phyloP scores from a whole-genome alignment of 2,888 invertebrate species.

The Anthrax anthrax region DNA sequence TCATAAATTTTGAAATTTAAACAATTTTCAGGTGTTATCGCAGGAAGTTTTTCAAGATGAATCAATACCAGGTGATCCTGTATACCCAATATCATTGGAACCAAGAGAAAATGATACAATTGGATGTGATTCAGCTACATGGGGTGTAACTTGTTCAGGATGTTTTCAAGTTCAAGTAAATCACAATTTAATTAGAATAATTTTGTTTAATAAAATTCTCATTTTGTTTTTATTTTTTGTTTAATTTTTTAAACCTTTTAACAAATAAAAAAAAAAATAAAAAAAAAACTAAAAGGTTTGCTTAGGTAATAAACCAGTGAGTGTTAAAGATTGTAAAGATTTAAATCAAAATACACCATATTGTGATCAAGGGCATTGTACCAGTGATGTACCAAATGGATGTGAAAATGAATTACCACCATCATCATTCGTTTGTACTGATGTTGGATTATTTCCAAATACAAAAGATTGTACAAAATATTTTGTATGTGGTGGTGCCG shows the following conservation, averaged over 20 bases:
- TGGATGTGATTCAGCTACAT: neutral
- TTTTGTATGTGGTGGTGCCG: conserved; percentile 5
- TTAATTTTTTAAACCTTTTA: neutral
- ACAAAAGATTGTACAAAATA: conserved; percentile 8
- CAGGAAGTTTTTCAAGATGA: too few relatives aligned
- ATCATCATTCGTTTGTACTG: conserved; percentile 4
- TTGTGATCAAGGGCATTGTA: neutral
- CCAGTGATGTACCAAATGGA: neutral
- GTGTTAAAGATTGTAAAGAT: neutral
- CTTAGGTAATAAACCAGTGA: neutral
- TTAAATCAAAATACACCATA: neutral
- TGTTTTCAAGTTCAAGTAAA: neutral
- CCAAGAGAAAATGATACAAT: too few relatives aligned
- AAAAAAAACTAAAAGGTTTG: neutral
- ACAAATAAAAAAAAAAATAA: neutral
- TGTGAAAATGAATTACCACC: neutral
- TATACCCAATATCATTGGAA: too few relatives aligned
- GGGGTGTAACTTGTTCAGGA: neutral
- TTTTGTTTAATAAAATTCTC: too few relatives aligned
- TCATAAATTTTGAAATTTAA: too few relatives aligned
- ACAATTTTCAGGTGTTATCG: too few relatives aligned
- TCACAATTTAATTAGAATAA: too few relatives aligned
- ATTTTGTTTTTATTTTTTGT: too few relatives aligned
- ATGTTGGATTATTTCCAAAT: conserved; percentile 9
- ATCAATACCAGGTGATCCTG: too few relatives aligned